Conservation (phyloP, 2,113 vertebrate genomes). For the Hucho hucho region DNA sequence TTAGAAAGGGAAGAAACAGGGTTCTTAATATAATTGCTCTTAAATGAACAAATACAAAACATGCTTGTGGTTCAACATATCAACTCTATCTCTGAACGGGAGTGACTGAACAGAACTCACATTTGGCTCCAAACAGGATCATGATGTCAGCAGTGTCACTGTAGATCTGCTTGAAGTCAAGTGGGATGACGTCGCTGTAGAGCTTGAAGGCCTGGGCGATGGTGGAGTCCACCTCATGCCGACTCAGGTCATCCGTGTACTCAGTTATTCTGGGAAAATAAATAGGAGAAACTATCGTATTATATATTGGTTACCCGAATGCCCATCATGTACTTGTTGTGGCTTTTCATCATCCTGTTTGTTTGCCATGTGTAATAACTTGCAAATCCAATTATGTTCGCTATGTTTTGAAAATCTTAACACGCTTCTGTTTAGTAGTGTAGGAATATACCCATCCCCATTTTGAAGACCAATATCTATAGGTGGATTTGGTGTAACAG, state of each 20-base stretch:
- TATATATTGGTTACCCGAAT: background rate
- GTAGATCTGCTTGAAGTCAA: slow-evolving; percentile 51
- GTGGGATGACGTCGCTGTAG: slow-evolving; percentile 58
- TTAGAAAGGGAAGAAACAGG: background rate
- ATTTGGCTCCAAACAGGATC: slow-evolving; percentile 50
- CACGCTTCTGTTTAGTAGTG: background rate
- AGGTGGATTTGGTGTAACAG: too few relatives aligned
- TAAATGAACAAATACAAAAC: too few relatives aligned
- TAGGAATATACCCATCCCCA: background rate
- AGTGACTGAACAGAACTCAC: slow-evolving; percentile 23
- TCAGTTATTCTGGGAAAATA: slow-evolving; percentile 43
- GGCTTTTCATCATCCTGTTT: background rate
- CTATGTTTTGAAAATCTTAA: background rate
- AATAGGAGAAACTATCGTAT: background rate
- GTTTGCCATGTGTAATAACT: background rate
- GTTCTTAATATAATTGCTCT: background rate
- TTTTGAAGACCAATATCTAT: background rate
- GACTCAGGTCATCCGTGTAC: slow-evolving; percentile 50
- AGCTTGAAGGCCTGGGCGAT: slow-evolving; percentile 53
- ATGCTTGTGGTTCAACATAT: background rate
- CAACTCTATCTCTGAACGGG: background rate
- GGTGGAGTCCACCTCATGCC: slow-evolving; percentile 40
- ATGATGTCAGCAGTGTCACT: slow-evolving; percentile 56
- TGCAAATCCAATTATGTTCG: background rate
- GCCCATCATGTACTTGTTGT: background rate